phyloP scores from a whole-genome alignment of 2,888 invertebrate genomes.

The Apamea epomidion region DNA sequence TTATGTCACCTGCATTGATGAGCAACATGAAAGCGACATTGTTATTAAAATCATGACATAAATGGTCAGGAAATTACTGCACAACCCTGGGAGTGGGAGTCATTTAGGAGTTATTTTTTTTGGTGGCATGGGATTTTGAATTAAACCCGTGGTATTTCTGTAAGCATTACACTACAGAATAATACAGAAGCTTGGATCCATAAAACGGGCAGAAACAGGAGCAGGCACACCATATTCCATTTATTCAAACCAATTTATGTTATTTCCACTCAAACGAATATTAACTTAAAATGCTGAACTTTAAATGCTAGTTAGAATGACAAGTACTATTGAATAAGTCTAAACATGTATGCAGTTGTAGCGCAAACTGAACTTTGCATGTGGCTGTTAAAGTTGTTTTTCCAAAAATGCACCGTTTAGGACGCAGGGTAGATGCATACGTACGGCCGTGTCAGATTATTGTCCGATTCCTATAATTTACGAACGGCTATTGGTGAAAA shows the following conservation, averaged over 20 bases:
- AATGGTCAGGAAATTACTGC: constrained; percentile 11
- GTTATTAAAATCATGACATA: constrained; percentile 9
- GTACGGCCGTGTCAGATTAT: background rate
- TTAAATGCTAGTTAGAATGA: background rate
- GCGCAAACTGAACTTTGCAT: background rate
- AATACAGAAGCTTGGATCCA: background rate
- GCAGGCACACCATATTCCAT: background rate
- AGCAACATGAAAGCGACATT: background rate
- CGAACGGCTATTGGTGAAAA: background rate
- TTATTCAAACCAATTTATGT: background rate
- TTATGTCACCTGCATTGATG: background rate
- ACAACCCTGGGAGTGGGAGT: constrained; percentile 6
- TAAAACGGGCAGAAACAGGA: background rate
- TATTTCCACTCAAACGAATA: background rate
- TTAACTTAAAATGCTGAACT: background rate
- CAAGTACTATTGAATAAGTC: background rate
- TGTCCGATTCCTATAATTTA: background rate
- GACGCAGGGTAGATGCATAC: background rate
- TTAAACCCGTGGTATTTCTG: constrained; percentile 11
- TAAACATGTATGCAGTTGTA: background rate
- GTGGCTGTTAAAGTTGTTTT: background rate
- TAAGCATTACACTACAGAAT: constrained; percentile 10
- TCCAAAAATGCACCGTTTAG: no score
- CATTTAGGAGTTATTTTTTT: no score
- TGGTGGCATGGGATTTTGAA: constrained; percentile 25